phyloP scores from a whole-genome alignment of 2,113 vertebrate genomes.

The Aegypius monachus region DNA sequence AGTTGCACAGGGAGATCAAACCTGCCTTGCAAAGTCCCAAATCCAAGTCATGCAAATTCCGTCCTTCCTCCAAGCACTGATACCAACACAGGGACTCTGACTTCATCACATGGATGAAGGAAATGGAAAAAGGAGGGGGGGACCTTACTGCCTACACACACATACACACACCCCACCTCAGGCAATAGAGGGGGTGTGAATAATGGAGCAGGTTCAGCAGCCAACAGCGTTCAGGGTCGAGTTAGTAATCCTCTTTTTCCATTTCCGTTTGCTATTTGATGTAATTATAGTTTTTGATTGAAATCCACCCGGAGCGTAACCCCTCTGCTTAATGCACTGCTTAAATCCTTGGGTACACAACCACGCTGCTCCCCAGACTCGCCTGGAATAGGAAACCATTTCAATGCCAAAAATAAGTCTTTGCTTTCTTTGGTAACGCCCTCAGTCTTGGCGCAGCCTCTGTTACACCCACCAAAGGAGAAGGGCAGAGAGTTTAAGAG shows the following conservation, averaged over 20 bases:
- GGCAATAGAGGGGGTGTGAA: conserved; percentile 55
- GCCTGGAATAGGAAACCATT: conserved; percentile 49
- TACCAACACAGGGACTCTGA: conserved; percentile 27
- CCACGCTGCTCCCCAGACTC: background rate
- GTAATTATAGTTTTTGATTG: conserved; percentile 76
- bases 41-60: conserved; percentile 46
- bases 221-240: conserved; percentile 33
- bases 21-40: conserved; percentile 46
- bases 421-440: conserved; percentile 28
- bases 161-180: conserved; percentile 17
- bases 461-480: background rate
- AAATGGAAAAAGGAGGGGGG: conserved; percentile 37
- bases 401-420: conserved; percentile 45
- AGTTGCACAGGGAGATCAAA: conserved; percentile 19
- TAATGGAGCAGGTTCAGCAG: conserved; percentile 50
- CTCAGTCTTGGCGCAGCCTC: background rate
- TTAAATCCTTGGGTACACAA: conserved; percentile 64
- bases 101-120: conserved; percentile 44
- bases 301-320: conserved; percentile 59
- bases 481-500: background rate
- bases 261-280: conserved; percentile 71
- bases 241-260: conserved; percentile 65
- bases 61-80: conserved; percentile 45
- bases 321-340: conserved; percentile 60
- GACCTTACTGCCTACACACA: conserved; percentile 35